Conservation (phyloP, 2,113 vertebrate species). For the Heterochromis multidens region DNA sequence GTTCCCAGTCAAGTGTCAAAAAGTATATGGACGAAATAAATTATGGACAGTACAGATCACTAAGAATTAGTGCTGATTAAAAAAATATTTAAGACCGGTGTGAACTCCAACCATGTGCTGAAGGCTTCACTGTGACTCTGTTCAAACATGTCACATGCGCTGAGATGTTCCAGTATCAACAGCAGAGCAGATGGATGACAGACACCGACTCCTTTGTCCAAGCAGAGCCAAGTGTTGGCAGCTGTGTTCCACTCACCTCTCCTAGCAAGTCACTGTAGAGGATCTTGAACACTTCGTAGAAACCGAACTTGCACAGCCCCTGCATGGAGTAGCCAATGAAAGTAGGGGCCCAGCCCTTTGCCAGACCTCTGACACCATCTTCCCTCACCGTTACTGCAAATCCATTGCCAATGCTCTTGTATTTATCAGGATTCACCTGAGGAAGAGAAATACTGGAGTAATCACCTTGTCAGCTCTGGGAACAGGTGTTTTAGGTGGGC, state of each 20-base stretch:
- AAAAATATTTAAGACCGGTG: too few species aligned
- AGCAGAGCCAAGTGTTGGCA: background rate
- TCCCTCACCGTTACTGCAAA: conserved; percentile 90
- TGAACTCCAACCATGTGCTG: background rate
- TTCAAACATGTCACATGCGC: too few species aligned
- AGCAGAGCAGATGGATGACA: too few species aligned
- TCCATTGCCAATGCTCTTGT: conserved; percentile 93
- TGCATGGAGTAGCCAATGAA: conserved; percentile 98
- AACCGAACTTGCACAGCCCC: conserved; percentile 98
- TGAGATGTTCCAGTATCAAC: too few species aligned
- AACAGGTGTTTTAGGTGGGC: background rate
- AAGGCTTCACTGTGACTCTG: background rate
- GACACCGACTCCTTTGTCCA: too few species aligned
- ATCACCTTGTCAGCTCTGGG: background rate
- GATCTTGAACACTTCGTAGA: conserved; percentile 98
- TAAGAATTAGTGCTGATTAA: too few species aligned
- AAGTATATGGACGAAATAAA: too few species aligned
- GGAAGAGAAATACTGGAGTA: background rate
- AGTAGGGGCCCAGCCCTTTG: conserved; percentile 97
- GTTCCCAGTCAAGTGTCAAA: background rate
- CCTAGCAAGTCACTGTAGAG: conserved; percentile 90
- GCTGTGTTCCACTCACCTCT: conserved; percentile 79
- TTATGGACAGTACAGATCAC: too few species aligned
- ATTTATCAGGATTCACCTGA: conserved; percentile 93
- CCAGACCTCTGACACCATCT: conserved; percentile 92